phyloP scores from a whole-genome alignment of 2,797 vertebrate genomes.

The Enteromius mattozi region DNA sequence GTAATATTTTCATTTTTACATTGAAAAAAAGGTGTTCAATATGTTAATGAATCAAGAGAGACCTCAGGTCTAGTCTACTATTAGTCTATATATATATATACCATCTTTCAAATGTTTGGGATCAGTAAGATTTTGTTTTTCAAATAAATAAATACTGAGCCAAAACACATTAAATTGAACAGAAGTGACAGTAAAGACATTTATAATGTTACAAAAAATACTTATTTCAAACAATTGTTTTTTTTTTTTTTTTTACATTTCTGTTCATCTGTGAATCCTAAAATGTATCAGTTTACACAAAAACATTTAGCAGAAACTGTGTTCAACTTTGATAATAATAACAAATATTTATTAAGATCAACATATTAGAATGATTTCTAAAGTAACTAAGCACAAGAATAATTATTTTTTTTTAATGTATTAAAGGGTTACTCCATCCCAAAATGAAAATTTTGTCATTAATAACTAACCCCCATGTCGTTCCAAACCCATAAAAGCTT shows the following conservation, averaged over 20 bases:
- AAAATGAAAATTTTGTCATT: too few species aligned
- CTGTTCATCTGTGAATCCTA: not conserved
- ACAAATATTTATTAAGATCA: not conserved
- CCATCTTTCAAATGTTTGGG: not conserved
- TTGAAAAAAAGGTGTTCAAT: not conserved
- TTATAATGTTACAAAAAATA: not conserved
- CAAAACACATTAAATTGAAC: not conserved
- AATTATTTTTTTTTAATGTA: not conserved
- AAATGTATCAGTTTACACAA: not conserved
- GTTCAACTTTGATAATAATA: not conserved
- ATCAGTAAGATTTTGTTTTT: not conserved
- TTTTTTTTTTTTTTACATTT: not conserved
- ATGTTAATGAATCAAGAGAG: not conserved
- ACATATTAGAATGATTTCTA: not conserved
- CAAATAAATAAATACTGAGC: not conserved
- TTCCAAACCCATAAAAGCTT: too few species aligned
- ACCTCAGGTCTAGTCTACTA: not conserved
- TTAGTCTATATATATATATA: not conserved
- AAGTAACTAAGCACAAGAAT: not conserved
- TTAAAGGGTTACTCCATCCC: not conserved
- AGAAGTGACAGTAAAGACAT: not conserved
- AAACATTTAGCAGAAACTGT: not conserved
- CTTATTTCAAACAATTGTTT: not conserved
- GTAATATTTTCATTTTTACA: conserved; percentile 8
- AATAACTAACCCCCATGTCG: too few species aligned